Percentiles rank a stretch among this genome's conserved stretches.
These are phyloP conservation scores for Antheraea pernyi DNA, from an alignment of 1,140 invertebrate genomes.

Conservation along the genomic window DNA sequence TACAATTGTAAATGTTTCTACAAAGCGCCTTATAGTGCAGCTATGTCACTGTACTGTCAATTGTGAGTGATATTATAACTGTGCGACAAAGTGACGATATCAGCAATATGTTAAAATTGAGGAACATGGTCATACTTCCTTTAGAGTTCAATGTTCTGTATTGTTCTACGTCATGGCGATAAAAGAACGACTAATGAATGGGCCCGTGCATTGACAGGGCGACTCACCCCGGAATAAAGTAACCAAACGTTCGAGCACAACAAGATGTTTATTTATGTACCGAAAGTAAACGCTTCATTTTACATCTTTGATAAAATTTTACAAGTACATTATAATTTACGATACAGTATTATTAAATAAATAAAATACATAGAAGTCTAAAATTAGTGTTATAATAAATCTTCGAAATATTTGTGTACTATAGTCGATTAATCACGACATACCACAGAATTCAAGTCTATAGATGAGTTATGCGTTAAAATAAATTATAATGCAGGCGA, in stretches of 20 bases:
- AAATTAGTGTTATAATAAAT: no score
- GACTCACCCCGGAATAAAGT: conserved; percentile 57
- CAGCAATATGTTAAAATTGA: conserved; percentile 53
- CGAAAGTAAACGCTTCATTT: not conserved
- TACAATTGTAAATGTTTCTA: not conserved
- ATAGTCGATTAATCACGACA: no score
- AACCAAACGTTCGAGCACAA: conserved; percentile 25
- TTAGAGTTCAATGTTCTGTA: conserved; percentile 72
- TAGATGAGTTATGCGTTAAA: no score
- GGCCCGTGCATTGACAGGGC: conserved; percentile 63
- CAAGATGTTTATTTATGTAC: conserved; percentile 18
- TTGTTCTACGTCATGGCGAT: conserved; percentile 59
- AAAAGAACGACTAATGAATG: conserved; percentile 65
- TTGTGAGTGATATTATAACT: not conserved
- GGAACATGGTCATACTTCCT: conserved; percentile 63
- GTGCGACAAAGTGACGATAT: conserved; percentile 26
- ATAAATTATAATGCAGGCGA: no score
- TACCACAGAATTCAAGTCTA: no score
- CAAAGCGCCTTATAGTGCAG: not conserved
- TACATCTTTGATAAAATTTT: not conserved
- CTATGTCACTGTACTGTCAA: not conserved
- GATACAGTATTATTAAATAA: no score
- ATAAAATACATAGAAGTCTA: no score
- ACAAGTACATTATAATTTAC: not conserved
- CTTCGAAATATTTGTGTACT: no score